These are phyloP conservation scores for Drosophila merina DNA, from an alignment of 2,888 invertebrate species.

Conservation along the genomic window DNA sequence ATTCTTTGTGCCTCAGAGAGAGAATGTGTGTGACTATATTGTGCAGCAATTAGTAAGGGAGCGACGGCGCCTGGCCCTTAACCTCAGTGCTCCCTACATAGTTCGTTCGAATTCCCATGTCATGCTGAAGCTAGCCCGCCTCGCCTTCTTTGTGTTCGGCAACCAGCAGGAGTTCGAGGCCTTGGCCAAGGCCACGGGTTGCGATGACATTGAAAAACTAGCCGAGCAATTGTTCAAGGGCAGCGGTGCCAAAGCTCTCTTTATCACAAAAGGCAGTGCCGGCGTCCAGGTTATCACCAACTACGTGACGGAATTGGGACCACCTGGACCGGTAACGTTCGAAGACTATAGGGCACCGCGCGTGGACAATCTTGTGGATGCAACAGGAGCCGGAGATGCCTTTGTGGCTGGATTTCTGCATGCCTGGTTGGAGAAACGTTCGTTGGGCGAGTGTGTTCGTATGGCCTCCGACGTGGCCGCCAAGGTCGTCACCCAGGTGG, in stretches of 20 bases:
- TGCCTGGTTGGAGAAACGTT: constrained; percentile 83
- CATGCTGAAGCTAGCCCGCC: constrained; percentile 84
- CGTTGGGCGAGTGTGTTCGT: constrained; percentile 83
- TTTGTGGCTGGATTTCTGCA: constrained; percentile 86
- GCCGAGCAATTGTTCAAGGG: constrained; percentile 52
- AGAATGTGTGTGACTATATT: constrained; percentile 84
- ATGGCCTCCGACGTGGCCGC: constrained; percentile 84
- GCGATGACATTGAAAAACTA: constrained; percentile 61
- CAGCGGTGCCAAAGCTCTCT: constrained; percentile 83
- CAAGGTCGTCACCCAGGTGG: constrained; percentile 84
- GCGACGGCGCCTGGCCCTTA: constrained; percentile 84
- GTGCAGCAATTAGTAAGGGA: constrained; percentile 82
- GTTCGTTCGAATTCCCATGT: constrained; percentile 82
- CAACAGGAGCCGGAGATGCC: constrained; percentile 87
- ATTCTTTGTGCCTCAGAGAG: constrained; percentile 85
- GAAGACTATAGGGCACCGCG: constrained; percentile 82
- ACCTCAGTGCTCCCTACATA: constrained; percentile 86
- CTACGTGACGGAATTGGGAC: constrained; percentile 66
- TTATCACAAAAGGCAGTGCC: constrained; percentile 87
- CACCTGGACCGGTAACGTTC: constrained; percentile 59
- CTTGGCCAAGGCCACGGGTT: constrained; percentile 80
- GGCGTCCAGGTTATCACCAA: constrained; percentile 85
- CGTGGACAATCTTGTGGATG: constrained; percentile 85
- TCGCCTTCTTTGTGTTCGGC: constrained; percentile 85
- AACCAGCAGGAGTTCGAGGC: constrained; percentile 85